phyloP scores from a whole-genome alignment of 2,113 vertebrate genomes.

The Rhinolophus sinicus region DNA sequence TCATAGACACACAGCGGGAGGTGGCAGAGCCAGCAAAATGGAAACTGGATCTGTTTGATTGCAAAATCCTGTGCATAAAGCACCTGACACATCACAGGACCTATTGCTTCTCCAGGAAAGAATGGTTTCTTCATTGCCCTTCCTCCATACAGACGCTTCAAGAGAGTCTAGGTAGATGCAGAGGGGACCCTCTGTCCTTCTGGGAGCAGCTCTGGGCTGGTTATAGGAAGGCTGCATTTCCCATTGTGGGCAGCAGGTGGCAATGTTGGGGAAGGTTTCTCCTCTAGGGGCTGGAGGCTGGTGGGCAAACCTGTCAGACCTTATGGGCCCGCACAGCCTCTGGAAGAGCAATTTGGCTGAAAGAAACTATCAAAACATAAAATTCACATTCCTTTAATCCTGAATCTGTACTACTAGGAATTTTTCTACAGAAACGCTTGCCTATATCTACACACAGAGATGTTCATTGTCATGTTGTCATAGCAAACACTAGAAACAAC shows the following conservation, averaged over 20 bases:
- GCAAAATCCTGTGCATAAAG: not conserved
- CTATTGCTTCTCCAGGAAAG: not conserved
- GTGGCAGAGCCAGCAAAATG: not conserved
- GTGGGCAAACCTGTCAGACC: not conserved
- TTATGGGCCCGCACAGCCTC: too few species aligned
- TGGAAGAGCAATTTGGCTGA: not conserved
- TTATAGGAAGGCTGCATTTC: not conserved
- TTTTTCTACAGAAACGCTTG: not conserved
- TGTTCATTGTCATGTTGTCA: not conserved
- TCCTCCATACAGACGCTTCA: accelerated
- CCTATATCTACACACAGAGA: not conserved
- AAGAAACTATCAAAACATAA: not conserved
- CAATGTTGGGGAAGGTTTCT: slow-evolving; percentile 51
- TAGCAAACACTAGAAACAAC: not conserved
- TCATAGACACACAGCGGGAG: not conserved
- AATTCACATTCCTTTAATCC: not conserved
- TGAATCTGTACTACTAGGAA: not conserved
- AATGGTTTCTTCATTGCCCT: not conserved
- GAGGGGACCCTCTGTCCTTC: not conserved
- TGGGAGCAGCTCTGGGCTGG: not conserved
- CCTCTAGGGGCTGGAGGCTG: not conserved
- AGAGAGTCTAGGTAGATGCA: not conserved
- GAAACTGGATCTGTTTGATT: not conserved
- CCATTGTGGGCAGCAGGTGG: slow-evolving; percentile 73
- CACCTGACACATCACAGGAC: not conserved